Percentiles rank a stretch among this genome's conserved stretches.
These are phyloP conservation scores for Busseola fusca DNA, from an alignment of 2,888 invertebrate genomes.

Conservation along the genomic window DNA sequence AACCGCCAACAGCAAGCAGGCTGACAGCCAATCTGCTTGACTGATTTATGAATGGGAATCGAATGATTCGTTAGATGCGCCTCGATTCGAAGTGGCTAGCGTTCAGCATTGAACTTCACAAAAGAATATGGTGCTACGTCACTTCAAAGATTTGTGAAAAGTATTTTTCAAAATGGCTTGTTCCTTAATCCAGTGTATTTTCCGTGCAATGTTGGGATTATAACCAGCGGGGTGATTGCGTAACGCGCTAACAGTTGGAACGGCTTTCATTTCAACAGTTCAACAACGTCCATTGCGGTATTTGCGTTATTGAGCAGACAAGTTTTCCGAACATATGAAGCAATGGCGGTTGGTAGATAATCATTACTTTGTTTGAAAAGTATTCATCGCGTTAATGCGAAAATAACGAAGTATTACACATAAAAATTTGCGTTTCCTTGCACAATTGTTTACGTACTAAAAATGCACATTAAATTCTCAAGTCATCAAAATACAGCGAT, in stretches of 20 bases:
- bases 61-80: conserved; percentile 23
- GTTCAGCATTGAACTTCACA: conserved; percentile 2
- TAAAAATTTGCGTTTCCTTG: conserved; percentile 5
- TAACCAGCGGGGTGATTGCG: background rate
- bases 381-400: background rate
- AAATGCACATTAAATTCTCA: conserved; percentile 12
- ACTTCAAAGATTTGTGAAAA: background rate
- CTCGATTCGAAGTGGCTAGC: background rate
- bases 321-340: background rate
- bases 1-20: conserved; percentile 9
- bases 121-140: background rate
- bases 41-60: conserved; percentile 37
- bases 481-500: conserved; percentile 28
- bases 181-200: background rate
- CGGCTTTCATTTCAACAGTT: background rate
- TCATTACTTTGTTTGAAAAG: conserved; percentile 18
- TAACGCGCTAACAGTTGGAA: background rate
- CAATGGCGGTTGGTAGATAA: background rate
- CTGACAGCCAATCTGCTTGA: conserved; percentile 5
- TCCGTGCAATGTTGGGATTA: background rate
- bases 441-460: conserved; percentile 21
- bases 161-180: background rate
- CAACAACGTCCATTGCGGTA: background rate
- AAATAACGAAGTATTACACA: conserved; percentile 14
- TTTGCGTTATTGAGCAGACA: background rate